These are phyloP conservation scores for Albula glossodonta DNA, from an alignment of 2,113 vertebrate genomes.

Conservation along the genomic window DNA sequence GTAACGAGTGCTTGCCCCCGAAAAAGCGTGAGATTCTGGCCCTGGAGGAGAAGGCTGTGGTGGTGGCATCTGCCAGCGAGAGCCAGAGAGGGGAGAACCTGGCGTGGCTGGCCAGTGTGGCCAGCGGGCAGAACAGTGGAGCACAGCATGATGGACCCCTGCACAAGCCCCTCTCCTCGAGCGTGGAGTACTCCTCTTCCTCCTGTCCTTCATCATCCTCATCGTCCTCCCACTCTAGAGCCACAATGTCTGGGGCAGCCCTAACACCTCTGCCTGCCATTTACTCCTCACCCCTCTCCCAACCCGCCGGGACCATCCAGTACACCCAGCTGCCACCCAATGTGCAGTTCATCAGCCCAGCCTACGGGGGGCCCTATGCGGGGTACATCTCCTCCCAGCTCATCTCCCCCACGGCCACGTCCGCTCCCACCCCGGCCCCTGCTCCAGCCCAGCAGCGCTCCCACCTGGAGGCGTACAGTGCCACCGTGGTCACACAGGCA, in stretches of 20 bases:
- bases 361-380: slow-evolving; percentile 83
- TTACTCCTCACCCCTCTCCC: slow-evolving; percentile 82
- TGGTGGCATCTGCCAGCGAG: slow-evolving; percentile 70
- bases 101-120: slow-evolving; percentile 84
- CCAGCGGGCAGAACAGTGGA: slow-evolving; percentile 70
- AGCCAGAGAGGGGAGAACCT: slow-evolving; percentile 82
- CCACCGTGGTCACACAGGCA: slow-evolving; percentile 82
- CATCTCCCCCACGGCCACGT: slow-evolving; percentile 77
- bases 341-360: slow-evolving; percentile 92
- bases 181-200: slow-evolving; percentile 70
- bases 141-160: slow-evolving; percentile 75
- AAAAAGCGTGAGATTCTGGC: slow-evolving; percentile 97
- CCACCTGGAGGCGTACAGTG: slow-evolving; percentile 89
- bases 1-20: slow-evolving; percentile 97
- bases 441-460: slow-evolving; percentile 64
- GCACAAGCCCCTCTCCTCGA: slow-evolving; percentile 76
- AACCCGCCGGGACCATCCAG: slow-evolving; percentile 85
- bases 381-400: slow-evolving; percentile 95
- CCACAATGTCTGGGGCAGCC: slow-evolving; percentile 73
- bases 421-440: slow-evolving; percentile 69
- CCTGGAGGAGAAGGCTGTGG: slow-evolving; percentile 84
- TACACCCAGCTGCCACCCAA: slow-evolving; percentile 89
- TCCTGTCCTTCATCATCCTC: slow-evolving; percentile 47
- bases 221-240: slow-evolving; percentile 39
- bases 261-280: slow-evolving; percentile 82